Evolutionary conservation across 2,888 invertebrate genomes (phyloP).

Genomic region (Cheiracanthium punctorium): DNA sequence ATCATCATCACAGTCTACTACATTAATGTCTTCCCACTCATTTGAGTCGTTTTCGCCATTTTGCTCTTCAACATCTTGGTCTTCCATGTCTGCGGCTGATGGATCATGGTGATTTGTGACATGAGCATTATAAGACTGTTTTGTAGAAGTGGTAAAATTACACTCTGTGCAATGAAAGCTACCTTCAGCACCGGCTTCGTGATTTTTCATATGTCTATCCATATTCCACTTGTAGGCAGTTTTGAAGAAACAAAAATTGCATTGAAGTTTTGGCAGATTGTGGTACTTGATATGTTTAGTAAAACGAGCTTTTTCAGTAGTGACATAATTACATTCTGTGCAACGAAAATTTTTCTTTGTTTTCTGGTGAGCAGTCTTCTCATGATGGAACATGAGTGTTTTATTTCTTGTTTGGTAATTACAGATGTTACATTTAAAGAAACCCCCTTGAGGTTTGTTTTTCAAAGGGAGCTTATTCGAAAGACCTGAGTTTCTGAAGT

Average conservation of each 20-base stretch:
- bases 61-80: slow-evolving; percentile 6
- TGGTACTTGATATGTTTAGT: slow-evolving; percentile 86
- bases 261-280: slow-evolving; percentile 92
- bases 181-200: slow-evolving; percentile 77
- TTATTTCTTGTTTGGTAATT: slow-evolving; percentile 82
- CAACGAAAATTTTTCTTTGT: slow-evolving; percentile 89
- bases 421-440: slow-evolving; percentile 81
- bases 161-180: slow-evolving; percentile 68
- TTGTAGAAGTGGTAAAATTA: slow-evolving; percentile 65
- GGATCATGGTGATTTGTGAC: slow-evolving; percentile 67
- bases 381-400: slow-evolving; percentile 82
- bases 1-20: slow-evolving; percentile 18
- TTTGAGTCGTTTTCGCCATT: slow-evolving; percentile 13
- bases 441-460: not conserved
- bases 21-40: slow-evolving; percentile 22
- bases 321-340: slow-evolving; percentile 91
- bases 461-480: slow-evolving; percentile 9
- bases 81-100: slow-evolving; percentile 13
- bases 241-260: slow-evolving; percentile 93
- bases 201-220: slow-evolving; percentile 94
- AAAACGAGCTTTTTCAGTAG: slow-evolving; percentile 90
- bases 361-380: slow-evolving; percentile 86
- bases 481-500: not conserved
- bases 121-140: slow-evolving; percentile 70
- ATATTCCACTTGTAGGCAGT: slow-evolving; percentile 94